Conservation (phyloP, 2,797 vertebrate genomes). For the Chiroxiphia lanceolata region DNA sequence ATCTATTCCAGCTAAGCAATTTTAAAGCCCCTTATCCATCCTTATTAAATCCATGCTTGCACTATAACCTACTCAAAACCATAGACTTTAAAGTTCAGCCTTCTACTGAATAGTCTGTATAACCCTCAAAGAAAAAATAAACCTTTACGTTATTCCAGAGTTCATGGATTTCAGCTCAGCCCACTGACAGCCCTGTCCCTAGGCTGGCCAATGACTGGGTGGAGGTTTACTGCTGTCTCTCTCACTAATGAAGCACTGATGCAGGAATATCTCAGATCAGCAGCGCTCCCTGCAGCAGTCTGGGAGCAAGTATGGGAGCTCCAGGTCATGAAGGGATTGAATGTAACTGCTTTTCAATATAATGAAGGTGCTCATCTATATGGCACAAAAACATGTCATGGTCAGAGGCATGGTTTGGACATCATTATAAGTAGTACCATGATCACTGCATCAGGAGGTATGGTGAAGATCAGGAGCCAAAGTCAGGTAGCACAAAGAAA, state of each 20-base stretch:
- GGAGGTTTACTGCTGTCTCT: not conserved
- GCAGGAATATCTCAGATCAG: not conserved
- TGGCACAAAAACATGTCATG: not conserved
- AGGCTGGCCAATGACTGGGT: not conserved
- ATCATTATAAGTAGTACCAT: not conserved
- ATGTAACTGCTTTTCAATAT: not conserved
- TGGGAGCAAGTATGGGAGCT: not conserved
- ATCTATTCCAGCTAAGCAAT: not conserved
- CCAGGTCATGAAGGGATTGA: not conserved
- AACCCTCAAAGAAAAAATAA: not conserved
- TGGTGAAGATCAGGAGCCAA: not conserved
- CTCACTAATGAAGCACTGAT: not conserved
- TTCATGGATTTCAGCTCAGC: not conserved
- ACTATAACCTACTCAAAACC: not conserved
- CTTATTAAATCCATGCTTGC: not conserved
- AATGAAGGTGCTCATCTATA: not conserved
- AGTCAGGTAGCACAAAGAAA: not conserved
- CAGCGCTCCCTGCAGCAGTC: not conserved
- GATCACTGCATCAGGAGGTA: not conserved
- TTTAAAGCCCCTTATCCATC: not conserved
- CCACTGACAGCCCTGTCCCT: not conserved
- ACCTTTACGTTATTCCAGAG: not conserved
- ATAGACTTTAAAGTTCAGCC: not conserved
- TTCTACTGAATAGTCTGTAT: not conserved
- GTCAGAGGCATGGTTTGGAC: rapidly evolving